These are phyloP conservation scores for Coregonus sp. DNA, from an alignment of 2,797 vertebrate species.

Conservation along the genomic window DNA sequence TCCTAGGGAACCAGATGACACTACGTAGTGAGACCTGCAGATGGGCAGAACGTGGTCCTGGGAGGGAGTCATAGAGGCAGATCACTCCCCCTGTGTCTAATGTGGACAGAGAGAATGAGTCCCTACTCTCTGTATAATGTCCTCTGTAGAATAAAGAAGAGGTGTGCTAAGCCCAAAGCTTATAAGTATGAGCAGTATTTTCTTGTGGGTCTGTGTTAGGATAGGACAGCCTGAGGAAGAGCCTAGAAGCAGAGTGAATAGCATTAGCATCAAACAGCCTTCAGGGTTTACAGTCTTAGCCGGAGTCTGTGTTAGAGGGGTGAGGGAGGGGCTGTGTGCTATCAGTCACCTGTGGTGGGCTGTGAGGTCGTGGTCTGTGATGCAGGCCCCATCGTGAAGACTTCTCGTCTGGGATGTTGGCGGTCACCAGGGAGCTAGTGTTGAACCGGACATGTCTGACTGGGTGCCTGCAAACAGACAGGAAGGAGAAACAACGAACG, in stretches of 20 bases:
- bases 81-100: conserved; percentile 87
- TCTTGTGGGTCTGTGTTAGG: too few species aligned
- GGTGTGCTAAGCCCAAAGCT: too few species aligned
- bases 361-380: conserved; percentile 85
- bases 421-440: conserved; percentile 86
- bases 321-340: neutral
- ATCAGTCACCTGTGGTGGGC: conserved; percentile 84
- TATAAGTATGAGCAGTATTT: too few species aligned
- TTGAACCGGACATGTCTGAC: conserved; percentile 86
- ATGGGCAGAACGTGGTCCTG: conserved; percentile 86
- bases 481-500: neutral
- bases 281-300: too few species aligned
- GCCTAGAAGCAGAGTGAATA: too few species aligned
- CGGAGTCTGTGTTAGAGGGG: too few species aligned
- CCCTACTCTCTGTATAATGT: neutral
- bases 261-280: too few species aligned
- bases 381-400: conserved; percentile 82
- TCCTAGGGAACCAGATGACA: conserved; percentile 82
- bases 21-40: conserved; percentile 83
- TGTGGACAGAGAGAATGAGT: neutral
- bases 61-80: conserved; percentile 84
- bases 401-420: conserved; percentile 90
- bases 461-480: conserved; percentile 79
- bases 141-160: too few species aligned
- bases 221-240: too few species aligned